phyloP scores from a whole-genome alignment of 2,113 vertebrate genomes.

The Peromyscus polionotus region DNA sequence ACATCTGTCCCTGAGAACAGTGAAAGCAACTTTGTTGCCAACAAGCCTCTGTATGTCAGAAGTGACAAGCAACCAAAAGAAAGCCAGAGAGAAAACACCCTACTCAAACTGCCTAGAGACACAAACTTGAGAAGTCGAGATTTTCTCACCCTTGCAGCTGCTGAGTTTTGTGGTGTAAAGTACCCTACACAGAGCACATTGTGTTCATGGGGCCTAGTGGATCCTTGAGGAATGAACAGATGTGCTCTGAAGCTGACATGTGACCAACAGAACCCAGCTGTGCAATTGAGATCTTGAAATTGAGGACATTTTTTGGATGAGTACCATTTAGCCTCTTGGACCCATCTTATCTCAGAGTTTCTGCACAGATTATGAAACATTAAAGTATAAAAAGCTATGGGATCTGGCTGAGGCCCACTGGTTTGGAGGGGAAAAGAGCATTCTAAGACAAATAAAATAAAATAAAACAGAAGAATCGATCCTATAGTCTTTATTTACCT shows the following conservation, averaged over 20 bases:
- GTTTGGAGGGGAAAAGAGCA: constrained; percentile 46
- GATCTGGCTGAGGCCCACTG: neutral
- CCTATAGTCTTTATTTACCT: neutral
- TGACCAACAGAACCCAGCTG: constrained; percentile 83
- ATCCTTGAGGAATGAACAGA: constrained; percentile 85
- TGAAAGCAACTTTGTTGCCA: constrained; percentile 67
- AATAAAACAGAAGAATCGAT: neutral
- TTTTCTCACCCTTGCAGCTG: constrained; percentile 83
- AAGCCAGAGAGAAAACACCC: constrained; percentile 79
- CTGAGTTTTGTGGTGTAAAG: constrained; percentile 80
- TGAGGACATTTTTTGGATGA: constrained; percentile 76
- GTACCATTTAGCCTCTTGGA: constrained; percentile 68
- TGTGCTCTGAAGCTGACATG: constrained; percentile 81
- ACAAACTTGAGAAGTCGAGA: constrained; percentile 82
- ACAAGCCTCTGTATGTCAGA: constrained; percentile 78
- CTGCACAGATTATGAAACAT: constrained; percentile 55
- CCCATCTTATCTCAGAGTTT: constrained; percentile 73
- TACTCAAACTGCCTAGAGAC: constrained; percentile 79
- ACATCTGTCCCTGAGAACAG: constrained; percentile 79
- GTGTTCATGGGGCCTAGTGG: constrained; percentile 79
- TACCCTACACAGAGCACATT: constrained; percentile 81
- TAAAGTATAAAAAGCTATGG: constrained; percentile 63
- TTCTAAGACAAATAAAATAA: constrained; percentile 64
- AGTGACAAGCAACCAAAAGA: constrained; percentile 81
- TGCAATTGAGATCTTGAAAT: constrained; percentile 78